These are phyloP conservation scores for Columba guinea DNA, from an alignment of 2,797 vertebrate genomes.

Conservation along the genomic window DNA sequence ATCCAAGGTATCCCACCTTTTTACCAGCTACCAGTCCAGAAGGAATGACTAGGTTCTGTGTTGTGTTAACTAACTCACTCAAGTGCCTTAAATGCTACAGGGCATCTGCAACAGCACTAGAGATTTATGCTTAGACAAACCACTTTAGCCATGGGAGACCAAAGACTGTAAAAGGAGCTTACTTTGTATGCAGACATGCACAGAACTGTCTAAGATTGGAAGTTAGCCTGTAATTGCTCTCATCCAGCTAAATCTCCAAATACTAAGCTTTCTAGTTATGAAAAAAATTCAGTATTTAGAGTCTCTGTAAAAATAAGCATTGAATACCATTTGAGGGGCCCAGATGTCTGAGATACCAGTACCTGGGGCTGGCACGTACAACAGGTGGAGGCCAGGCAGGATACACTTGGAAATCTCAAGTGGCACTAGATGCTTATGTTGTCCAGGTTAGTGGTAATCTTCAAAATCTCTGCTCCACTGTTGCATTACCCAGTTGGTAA, in stretches of 20 bases:
- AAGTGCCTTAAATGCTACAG: rapidly evolving
- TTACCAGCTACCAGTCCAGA: neutral
- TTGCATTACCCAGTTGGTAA: neutral
- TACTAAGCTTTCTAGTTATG: neutral
- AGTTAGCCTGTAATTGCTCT: neutral
- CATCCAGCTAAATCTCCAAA: neutral
- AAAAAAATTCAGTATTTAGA: neutral
- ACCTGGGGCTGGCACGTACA: neutral
- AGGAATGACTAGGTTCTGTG: neutral
- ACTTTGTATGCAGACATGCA: neutral
- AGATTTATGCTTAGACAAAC: rapidly evolving
- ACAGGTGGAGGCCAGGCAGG: neutral
- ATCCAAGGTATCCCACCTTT: neutral
- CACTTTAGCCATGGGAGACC: neutral
- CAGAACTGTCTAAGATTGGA: neutral
- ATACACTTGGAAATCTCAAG: neutral
- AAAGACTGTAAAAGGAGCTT: neutral
- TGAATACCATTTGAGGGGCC: neutral
- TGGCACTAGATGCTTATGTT: neutral
- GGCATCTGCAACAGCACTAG: neutral
- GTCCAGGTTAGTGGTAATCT: neutral
- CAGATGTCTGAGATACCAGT: neutral
- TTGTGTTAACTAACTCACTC: neutral
- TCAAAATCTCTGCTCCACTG: neutral
- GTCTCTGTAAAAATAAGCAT: neutral